A percentile compares a stretch with the other conserved stretches of the same genome.
These are phyloP conservation scores for Hippocampus comes DNA, from an alignment of 2,113 vertebrate species.

Conservation along the genomic window DNA sequence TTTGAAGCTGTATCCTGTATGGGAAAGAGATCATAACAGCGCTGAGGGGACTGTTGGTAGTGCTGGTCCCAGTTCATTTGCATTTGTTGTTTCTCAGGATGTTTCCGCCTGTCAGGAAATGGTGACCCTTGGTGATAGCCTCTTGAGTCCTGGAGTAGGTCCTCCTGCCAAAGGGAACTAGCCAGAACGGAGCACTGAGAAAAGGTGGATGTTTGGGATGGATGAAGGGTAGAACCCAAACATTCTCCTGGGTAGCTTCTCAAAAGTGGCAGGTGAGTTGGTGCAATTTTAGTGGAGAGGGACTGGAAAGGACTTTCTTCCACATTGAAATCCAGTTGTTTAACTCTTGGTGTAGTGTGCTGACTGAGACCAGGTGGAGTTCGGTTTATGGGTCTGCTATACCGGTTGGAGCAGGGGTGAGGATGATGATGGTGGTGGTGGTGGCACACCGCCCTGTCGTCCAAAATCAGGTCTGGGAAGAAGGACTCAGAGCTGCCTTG, in stretches of 20 bases:
- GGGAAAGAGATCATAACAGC: conserved; percentile 80
- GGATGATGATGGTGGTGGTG: conserved; percentile 78
- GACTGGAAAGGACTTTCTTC: conserved; percentile 79
- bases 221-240: conserved; percentile 47
- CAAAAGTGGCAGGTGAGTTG: conserved; percentile 67
- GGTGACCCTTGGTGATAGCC: conserved; percentile 78
- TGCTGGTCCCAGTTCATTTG: conserved; percentile 77
- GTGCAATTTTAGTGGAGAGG: conserved; percentile 70
- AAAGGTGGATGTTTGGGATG: conserved; percentile 54
- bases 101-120: conserved; percentile 70
- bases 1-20: conserved; percentile 84
- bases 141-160: conserved; percentile 74
- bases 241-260: conserved; percentile 75
- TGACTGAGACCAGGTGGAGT: conserved; percentile 72
- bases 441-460: conserved; percentile 83
- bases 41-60: conserved; percentile 78
- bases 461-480: conserved; percentile 81
- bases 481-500: conserved; percentile 88
- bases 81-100: conserved; percentile 63
- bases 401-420: conserved; percentile 59
- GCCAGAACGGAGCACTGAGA: conserved; percentile 72
- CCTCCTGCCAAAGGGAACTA: conserved; percentile 76
- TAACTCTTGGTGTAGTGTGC: conserved; percentile 57
- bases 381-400: conserved; percentile 55
- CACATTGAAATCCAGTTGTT: conserved; percentile 72